A percentile compares a stretch with the other conserved stretches of the same genome.
Conservation (phyloP, 1,140 invertebrate genomes). For the Drosophila orosa region DNA sequence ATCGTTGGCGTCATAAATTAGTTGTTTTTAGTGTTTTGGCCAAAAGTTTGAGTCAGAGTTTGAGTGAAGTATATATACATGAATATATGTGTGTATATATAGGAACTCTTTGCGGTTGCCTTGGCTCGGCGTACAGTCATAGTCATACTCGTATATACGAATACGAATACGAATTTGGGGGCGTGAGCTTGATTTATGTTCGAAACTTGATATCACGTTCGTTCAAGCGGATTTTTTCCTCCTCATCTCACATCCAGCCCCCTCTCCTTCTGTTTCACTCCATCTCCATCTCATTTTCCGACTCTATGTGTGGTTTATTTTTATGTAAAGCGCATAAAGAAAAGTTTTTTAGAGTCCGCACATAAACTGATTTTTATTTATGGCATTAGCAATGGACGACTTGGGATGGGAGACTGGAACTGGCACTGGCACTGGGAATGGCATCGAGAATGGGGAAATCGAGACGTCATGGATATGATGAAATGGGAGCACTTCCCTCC, state of each 20-base stretch:
- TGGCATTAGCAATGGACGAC: conserved; percentile 56
- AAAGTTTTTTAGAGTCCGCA: conserved; percentile 78
- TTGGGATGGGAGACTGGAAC: conserved; percentile 36
- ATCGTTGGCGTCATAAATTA: conserved; percentile 70
- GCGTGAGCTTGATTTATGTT: conserved; percentile 79
- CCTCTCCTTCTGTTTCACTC: background rate
- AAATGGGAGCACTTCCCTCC: conserved; percentile 67
- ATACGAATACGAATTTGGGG: conserved; percentile 40
- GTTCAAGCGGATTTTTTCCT: conserved; percentile 63
- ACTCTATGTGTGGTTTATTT: conserved; percentile 68
- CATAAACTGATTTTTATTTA: conserved; percentile 82
- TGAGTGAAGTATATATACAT: conserved; percentile 17
- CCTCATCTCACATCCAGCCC: conserved; percentile 31
- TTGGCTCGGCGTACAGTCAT: conserved; percentile 19
- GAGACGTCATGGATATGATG: conserved; percentile 72
- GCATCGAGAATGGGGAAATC: conserved; percentile 56
- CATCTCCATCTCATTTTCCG: conserved; percentile 34
- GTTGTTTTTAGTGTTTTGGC: conserved; percentile 76
- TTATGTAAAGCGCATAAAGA: conserved; percentile 81
- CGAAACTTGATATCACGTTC: conserved; percentile 81
- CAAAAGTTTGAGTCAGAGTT: conserved; percentile 59
- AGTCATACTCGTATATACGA: conserved; percentile 12
- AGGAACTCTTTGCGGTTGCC: conserved; percentile 37
- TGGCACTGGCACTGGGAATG: conserved; percentile 14
- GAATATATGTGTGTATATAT: background rate